phyloP scores from a whole-genome alignment of 2,888 invertebrate species.

The Strigamia transsilvanica region DNA sequence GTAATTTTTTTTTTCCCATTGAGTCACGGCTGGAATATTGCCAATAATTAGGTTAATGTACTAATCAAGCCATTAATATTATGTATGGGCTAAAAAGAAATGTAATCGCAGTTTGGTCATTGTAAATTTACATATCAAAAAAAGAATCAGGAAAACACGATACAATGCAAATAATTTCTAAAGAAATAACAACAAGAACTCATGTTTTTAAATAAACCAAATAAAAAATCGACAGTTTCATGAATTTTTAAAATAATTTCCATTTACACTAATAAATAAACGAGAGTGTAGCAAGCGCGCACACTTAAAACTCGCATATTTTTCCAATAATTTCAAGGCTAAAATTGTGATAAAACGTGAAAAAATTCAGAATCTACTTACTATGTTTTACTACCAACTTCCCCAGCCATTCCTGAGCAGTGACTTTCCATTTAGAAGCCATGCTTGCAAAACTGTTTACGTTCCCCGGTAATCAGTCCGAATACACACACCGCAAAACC shows the following conservation, averaged over 20 bases:
- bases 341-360: neutral
- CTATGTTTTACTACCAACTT: constrained; percentile 33
- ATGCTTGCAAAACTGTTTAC: constrained; percentile 13
- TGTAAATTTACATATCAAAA: neutral
- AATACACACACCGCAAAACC: constrained; percentile 32
- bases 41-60: constrained; percentile 41
- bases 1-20: neutral
- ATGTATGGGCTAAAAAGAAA: neutral
- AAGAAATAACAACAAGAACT: no score
- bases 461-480: neutral
- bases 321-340: no score
- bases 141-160: neutral
- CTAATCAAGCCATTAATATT: constrained; percentile 33
- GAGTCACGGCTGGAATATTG: constrained; percentile 19
- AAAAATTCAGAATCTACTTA: neutral
- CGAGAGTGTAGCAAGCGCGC: no score
- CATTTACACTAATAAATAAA: no score
- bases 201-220: no score
- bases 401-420: constrained; percentile 37
- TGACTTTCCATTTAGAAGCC: constrained; percentile 23
- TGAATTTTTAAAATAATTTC: no score
- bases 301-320: no score
- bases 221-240: no score
- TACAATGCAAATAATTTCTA: no score
- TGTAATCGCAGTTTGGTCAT: neutral